Conservation (phyloP, 2,113 vertebrate genomes). For the Burhinus oedicnemus region DNA sequence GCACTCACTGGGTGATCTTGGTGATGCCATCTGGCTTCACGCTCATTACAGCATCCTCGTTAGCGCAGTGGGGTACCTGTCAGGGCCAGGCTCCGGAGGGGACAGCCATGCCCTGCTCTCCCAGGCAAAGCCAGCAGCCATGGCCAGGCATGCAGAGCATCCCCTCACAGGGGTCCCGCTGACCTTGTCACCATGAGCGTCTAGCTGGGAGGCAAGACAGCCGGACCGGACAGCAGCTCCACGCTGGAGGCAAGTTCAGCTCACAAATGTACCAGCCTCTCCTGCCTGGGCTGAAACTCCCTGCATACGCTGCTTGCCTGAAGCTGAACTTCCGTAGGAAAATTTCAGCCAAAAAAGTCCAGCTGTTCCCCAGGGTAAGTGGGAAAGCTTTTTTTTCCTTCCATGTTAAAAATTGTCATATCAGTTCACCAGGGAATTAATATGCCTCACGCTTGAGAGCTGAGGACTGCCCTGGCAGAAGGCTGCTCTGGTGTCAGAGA, state of each 20-base stretch:
- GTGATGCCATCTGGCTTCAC: neutral
- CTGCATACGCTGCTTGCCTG: fast-evolving
- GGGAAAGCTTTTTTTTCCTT: neutral
- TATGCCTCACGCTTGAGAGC: neutral
- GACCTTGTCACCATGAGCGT: fast-evolving
- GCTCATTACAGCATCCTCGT: neutral
- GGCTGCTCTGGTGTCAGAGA: neutral
- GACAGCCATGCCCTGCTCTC: fast-evolving
- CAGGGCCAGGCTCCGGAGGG: neutral
- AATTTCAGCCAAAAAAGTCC: neutral
- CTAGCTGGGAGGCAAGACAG: neutral
- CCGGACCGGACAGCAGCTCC: neutral
- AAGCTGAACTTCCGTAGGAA: neutral
- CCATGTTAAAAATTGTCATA: fast-evolving
- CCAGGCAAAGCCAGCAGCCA: neutral
- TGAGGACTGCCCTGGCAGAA: neutral
- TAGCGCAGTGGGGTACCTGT: fast-evolving
- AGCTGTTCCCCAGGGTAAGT: neutral
- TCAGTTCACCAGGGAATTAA: neutral
- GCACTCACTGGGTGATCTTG: fast-evolving
- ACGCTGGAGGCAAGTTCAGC: fast-evolving
- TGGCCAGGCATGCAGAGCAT: fast-evolving
- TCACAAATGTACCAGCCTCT: neutral
- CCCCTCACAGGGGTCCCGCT: neutral
- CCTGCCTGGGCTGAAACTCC: neutral